Evolutionary conservation across 2,888 invertebrate species (phyloP), one percentile per base, ranked within the genome.

Genomic region (Pardosa pseudoannulata): DNA sequence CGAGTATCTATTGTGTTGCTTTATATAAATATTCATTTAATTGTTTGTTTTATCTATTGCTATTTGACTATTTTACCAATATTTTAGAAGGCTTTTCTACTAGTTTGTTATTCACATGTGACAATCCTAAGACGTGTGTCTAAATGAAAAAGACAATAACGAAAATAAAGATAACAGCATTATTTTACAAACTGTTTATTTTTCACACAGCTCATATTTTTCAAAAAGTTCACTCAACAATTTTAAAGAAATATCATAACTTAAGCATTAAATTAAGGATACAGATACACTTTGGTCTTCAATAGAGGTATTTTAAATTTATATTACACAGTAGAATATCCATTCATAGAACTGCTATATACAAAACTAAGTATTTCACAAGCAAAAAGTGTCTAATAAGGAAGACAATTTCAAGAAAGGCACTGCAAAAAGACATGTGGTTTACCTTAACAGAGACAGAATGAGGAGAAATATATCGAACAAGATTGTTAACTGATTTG

Each of bases 241-340:
- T 67, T 78, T 78, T 74, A 50, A 75, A 67, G 67, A 85, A 67
- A 76, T 41, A 41, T 41, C 36, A 75, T 79, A 86, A 79, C 71
- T 79, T 75, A 86, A 86, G 79, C 70, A 86, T 79, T 75, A 86
- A 86, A 79, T 86, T 79, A 86, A 78, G 79, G 36, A 79, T 86
- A 86, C 79, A 86, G 64, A 70, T 86, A 75, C 74, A 79, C 85
- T 86, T 86, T 86, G 85, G 85, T 86, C 79, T 79, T 85, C 73
- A 46, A 62, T 62, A 79, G 85, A 86, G 85, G 85, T 86, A 86
- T 86, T 86, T 86, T 46, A 70, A 64, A 68, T 75, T 68, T 86
- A 79, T 86, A 79, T 83, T 83, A 83, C 82, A 79, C 74, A 86
- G 65, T 62, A 56, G 41, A 75, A 75, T 32, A 73, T 72, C 76